Evolutionary conservation across 2,888 invertebrate genomes (phyloP).

Genomic region (Gerris lacustris): DNA sequence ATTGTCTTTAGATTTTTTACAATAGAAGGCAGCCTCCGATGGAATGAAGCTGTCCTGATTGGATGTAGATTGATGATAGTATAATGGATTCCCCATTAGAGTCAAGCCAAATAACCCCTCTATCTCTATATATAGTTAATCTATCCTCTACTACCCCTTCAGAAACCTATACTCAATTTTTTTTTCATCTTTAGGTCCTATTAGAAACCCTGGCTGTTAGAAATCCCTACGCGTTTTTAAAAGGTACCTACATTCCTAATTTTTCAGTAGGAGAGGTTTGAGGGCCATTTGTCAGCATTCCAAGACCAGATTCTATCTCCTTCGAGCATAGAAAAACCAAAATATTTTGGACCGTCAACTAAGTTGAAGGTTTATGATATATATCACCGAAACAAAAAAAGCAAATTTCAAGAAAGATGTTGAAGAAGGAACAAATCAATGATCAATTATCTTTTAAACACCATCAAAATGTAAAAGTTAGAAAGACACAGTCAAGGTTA

Average conservation of each 20-base stretch:
- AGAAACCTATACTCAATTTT: neutral
- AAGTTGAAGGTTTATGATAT: no score
- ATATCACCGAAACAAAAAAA: no score
- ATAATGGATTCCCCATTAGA: conserved; percentile 1
- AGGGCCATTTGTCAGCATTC: neutral
- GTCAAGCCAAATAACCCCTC: neutral
- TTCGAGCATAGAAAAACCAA: no score
- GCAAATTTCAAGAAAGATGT: no score
- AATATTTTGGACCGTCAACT: no score
- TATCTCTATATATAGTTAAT: neutral
- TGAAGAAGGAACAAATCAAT: no score
- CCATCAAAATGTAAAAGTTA: no score
- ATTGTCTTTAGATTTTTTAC: neutral
- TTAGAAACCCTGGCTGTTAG: neutral
- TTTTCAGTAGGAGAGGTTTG: neutral
- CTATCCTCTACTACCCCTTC: neutral
- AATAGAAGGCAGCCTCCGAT: neutral
- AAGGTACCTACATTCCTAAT: neutral
- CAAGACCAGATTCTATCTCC: no score
- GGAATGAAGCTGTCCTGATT: neutral
- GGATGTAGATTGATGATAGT: conserved; percentile 1
- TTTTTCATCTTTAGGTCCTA: neutral
- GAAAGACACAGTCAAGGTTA: no score
- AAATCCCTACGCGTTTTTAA: neutral
- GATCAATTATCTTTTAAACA: no score